Percentiles rank a stretch among this genome's conserved stretches.
Conservation (phyloP, 92 coral and sea anemone species). For the Phenganax stokvisi region DNA sequence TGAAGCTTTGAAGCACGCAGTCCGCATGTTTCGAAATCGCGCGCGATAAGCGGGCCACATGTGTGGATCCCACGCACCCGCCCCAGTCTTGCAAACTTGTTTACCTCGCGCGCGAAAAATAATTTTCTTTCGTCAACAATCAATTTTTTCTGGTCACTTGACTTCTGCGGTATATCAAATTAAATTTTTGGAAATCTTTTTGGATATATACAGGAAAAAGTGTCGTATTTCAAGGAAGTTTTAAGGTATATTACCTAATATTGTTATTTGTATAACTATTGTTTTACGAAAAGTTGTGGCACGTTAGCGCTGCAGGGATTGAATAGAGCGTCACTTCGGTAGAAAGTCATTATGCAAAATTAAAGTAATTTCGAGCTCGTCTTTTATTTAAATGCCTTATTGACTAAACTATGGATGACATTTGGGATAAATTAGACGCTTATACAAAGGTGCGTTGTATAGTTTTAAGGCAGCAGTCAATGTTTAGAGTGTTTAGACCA, state of each 20-base stretch:
- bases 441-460: conserved; percentile 20
- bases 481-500: neutral
- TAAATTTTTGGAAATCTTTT: neutral
- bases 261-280: neutral
- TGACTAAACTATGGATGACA: neutral
- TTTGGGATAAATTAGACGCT: conserved; percentile 34
- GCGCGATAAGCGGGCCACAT: neutral
- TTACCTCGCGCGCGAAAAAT: conserved; percentile 9
- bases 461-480: neutral
- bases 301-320: neutral
- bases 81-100: conserved; percentile 16
- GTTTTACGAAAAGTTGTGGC: neutral
- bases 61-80: neutral
- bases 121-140: conserved; percentile 27
- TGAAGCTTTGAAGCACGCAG: too few species aligned
- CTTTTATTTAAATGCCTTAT: conserved; percentile 3
- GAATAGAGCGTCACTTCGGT: neutral
- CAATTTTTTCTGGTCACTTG: conserved; percentile 3
- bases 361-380: neutral
- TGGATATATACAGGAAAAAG: neutral
- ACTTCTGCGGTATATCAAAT: neutral
- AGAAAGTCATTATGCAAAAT: conserved; percentile 12
- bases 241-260: neutral
- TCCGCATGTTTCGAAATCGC: neutral
- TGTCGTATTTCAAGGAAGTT: conserved; percentile 11